Evolutionary conservation across 2,888 invertebrate genomes (phyloP), one percentile per base, ranked within the genome.

Genomic region (Melanotus villosus): DNA sequence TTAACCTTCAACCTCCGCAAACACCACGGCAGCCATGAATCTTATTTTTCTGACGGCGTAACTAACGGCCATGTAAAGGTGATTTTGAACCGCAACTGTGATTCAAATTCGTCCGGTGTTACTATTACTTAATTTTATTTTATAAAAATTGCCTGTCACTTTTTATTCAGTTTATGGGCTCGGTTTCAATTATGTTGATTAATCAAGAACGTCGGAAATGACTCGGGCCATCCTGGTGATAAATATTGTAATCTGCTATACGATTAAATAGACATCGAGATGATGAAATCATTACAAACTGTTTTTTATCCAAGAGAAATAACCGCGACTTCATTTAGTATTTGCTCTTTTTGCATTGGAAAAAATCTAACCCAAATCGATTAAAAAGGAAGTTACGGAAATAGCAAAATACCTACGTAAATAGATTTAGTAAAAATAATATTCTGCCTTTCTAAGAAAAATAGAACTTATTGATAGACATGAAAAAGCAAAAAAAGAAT

Each of bases 1-100:
- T 18, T 64, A 43, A 64, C 38, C 54, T 64, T 43, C 36, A 56
- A 64, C 41, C 64, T 64, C 41, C 12, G 16, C 30, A 19, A 38
- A 34, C 56, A 57, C 36, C 57, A 38, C 38, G 16, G 57, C 14
- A 57, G 57, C n/a, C 38, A 38, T 32, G 23, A 14, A 26, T 54
- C 32, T 30, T 14, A 41, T 41, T 54, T 54, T 54, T 47, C 10
- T 18, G 23, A n/a, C 23, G 43, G 47, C n/a, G 18, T 18, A 18
- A 21, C 45, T 45, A 45, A 45, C 21, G 23, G 12, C 1, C 3
- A 14, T 21, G 47, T 10, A 47, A 23, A 23, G 23, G 18, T 18
- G 34, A 34, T 34, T 34, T 34, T 14, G 41, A 12, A 18, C 12
- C 14, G 36, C 36, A 41, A 16, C 41, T 16, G 41, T 18, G n/a